Evolutionary conservation across 2,888 invertebrate genomes (phyloP).

Genomic region (Lottia gigantea): DNA sequence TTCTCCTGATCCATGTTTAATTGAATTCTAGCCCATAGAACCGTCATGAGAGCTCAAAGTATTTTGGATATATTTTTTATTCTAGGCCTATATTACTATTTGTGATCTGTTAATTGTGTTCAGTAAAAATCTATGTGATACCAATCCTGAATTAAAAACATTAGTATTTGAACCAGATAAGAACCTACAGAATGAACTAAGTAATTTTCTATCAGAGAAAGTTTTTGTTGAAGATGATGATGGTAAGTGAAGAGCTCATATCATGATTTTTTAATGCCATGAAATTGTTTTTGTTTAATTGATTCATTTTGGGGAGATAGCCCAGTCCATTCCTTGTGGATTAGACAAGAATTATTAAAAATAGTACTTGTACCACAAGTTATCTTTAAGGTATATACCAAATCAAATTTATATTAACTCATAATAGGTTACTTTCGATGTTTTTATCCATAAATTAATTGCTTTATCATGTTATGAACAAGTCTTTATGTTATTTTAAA

Average conservation of each 20-base stretch:
- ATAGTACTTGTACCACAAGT: too few species aligned
- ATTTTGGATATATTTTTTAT: conserved; percentile 11
- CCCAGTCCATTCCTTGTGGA: too few species aligned
- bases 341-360: too few species aligned
- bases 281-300: neutral
- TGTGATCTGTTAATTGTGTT: conserved; percentile 95
- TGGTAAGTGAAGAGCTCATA: conserved; percentile 71
- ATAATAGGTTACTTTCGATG: too few species aligned
- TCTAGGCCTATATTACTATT: conserved; percentile 89
- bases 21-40: too few species aligned
- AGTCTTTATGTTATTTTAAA: conserved; percentile 17
- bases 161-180: conserved; percentile 85
- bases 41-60: too few species aligned
- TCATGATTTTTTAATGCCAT: neutral
- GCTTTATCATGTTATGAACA: neutral
- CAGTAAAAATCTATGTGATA: conserved; percentile 80
- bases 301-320: too few species aligned
- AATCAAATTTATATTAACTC: too few species aligned
- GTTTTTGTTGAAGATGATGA: conserved; percentile 94
- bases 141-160: conserved; percentile 61
- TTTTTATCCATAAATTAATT: too few species aligned
- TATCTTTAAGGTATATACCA: too few species aligned
- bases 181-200: conserved; percentile 82
- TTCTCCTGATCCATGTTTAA: too few species aligned
- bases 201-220: conserved; percentile 90